A percentile compares a stretch with the other conserved stretches of the same genome.
Evolutionary conservation across 2,888 invertebrate genomes (phyloP).

Genomic region (Steinernema scapterisci): DNA sequence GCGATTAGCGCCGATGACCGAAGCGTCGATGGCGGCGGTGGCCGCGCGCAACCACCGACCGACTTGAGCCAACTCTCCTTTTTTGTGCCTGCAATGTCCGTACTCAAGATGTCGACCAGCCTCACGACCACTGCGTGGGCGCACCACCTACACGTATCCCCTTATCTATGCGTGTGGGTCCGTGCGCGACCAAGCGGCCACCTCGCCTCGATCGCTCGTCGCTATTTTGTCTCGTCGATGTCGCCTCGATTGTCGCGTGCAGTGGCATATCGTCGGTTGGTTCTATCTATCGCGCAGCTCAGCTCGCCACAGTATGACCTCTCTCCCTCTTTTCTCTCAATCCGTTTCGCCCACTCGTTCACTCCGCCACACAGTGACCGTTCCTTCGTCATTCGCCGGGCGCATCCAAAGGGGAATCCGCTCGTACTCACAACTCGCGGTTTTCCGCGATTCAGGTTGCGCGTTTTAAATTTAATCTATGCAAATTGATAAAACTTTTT

Average conservation of each 20-base stretch:
- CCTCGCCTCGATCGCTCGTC: constrained; percentile 23
- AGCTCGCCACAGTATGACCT: constrained; percentile 28
- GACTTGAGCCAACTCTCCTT: neutral
- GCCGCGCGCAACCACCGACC: constrained; percentile 18
- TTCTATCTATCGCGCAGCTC: constrained; percentile 21
- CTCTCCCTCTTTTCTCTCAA: constrained; percentile 31
- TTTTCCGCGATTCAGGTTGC: neutral
- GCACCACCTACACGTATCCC: constrained; percentile 7
- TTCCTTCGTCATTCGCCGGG: constrained; percentile 15
- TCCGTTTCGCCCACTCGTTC: constrained; percentile 14
- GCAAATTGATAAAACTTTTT: too few relatives aligned
- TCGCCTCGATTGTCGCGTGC: constrained; percentile 28
- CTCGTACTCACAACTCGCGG: neutral
- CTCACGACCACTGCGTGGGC: constrained; percentile 21
- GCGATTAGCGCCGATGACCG: constrained; percentile 27
- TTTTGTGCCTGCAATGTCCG: neutral
- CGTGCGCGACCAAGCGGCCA: constrained; percentile 6
- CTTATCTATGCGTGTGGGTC: constrained; percentile 13
- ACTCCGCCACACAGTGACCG: constrained; percentile 8
- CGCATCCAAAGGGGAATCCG: neutral
- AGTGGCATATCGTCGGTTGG: constrained; percentile 32
- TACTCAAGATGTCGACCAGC: constrained; percentile 2
- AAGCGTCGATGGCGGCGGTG: neutral
- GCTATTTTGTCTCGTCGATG: constrained; percentile 24
- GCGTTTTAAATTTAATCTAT: neutral